Evolutionary conservation across 2,113 vertebrate species (phyloP).

Genomic region (Colinus virginianus): DNA sequence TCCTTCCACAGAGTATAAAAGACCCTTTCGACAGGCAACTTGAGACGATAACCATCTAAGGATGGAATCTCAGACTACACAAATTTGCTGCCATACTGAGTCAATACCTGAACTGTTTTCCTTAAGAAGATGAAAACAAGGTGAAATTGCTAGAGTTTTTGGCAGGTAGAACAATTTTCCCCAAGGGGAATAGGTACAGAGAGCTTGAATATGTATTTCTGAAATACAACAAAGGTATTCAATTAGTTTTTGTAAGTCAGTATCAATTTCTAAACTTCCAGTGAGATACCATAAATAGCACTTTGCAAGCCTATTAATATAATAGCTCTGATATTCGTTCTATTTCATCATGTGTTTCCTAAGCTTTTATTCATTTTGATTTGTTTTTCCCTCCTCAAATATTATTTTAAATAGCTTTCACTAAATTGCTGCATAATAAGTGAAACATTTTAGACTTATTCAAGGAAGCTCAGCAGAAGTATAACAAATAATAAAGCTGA

Average conservation of each 20-base stretch:
- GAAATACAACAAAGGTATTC: constrained; percentile 45
- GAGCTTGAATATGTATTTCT: not conserved
- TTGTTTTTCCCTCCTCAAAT: constrained; percentile 60
- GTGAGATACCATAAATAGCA: constrained; percentile 44
- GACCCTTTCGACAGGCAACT: not conserved
- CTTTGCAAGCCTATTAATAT: constrained; percentile 61
- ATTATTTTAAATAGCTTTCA: constrained; percentile 62
- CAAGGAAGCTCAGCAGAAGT: constrained; percentile 34
- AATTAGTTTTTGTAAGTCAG: constrained; percentile 45
- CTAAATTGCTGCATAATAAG: constrained; percentile 41
- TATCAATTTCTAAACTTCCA: constrained; percentile 58
- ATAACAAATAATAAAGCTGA: constrained; percentile 52
- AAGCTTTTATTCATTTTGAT: constrained; percentile 66
- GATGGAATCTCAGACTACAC: not conserved
- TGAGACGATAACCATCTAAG: not conserved
- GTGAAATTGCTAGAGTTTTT: not conserved
- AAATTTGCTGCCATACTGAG: not conserved
- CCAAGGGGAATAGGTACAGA: not conserved
- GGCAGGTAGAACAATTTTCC: constrained; percentile 7
- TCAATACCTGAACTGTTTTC: not conserved
- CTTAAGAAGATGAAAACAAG: constrained; percentile 21
- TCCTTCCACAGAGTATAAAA: not conserved
- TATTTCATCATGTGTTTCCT: constrained; percentile 54
- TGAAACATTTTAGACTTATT: constrained; percentile 39
- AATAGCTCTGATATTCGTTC: constrained; percentile 59